These are phyloP conservation scores for Marcusenius ussheri DNA, from an alignment of 2,113 vertebrate genomes.

Conservation along the genomic window DNA sequence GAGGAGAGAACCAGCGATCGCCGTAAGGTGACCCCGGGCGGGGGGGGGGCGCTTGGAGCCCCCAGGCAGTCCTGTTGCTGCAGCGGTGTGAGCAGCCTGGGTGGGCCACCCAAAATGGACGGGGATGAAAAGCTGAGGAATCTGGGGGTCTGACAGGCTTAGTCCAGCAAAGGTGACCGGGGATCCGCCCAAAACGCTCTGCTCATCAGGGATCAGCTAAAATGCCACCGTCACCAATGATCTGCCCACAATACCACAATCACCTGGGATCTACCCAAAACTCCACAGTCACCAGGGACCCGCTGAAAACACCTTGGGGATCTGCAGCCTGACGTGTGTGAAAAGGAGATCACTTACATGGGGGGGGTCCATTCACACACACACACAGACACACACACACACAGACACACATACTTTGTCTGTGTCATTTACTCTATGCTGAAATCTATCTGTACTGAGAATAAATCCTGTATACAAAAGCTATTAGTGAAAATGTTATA, in stretches of 20 bases:
- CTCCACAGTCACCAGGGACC: neutral
- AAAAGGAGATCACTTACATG: neutral
- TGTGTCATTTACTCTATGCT: neutral
- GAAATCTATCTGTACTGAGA: neutral
- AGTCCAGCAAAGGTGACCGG: neutral
- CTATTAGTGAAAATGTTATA: neutral
- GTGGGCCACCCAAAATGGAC: neutral
- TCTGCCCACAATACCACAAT: neutral
- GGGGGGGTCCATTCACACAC: neutral
- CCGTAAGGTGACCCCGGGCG: neutral
- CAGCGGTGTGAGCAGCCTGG: neutral
- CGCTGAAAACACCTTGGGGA: neutral
- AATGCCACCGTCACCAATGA: neutral
- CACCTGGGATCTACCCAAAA: neutral
- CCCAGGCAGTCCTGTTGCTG: neutral
- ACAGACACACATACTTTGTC: neutral
- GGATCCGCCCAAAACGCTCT: neutral
- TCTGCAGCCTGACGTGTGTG: neutral
- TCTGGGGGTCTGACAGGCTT: neutral
- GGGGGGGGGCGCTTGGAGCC: neutral
- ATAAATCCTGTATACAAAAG: neutral
- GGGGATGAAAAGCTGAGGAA: neutral
- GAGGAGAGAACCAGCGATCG: neutral
- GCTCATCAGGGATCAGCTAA: neutral
- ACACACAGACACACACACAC: too few species aligned